Evolutionary conservation across 64 coral and sea anemone genomes (phyloP).

Genomic region (Pocillopora damicornis): DNA sequence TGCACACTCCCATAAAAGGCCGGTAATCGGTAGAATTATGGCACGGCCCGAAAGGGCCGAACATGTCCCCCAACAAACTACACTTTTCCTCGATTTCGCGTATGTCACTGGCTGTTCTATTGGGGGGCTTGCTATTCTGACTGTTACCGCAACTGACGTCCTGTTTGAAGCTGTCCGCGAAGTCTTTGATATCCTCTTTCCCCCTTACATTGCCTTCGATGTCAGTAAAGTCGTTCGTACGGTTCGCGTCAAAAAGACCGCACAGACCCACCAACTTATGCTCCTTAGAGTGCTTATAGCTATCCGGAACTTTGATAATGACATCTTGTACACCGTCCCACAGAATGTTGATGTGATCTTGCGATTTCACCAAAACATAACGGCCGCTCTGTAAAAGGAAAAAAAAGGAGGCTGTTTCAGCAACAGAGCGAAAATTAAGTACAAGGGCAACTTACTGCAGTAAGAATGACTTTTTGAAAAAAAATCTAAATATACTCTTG

Average conservation of each 20-base stretch:
- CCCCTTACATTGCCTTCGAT: slow-evolving; percentile 9
- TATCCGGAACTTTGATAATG: slow-evolving; percentile 63
- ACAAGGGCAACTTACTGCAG: too few species aligned
- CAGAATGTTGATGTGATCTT: slow-evolving; percentile 62
- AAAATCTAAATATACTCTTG: too few species aligned
- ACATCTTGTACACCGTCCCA: slow-evolving; percentile 74
- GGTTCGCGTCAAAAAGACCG: slow-evolving; percentile 79
- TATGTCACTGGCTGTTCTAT: background rate
- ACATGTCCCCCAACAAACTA: background rate
- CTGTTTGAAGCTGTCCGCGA: slow-evolving; percentile 50
- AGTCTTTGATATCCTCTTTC: slow-evolving; percentile 15
- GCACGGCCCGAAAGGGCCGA: slow-evolving; percentile 31
- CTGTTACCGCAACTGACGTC: slow-evolving; percentile 26
- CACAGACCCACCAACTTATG: slow-evolving; percentile 70
- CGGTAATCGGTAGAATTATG: background rate
- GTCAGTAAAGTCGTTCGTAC: slow-evolving; percentile 64
- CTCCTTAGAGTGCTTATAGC: slow-evolving; percentile 44
- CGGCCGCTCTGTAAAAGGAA: slow-evolving; percentile 62
- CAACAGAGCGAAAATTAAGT: background rate
- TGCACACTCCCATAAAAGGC: slow-evolving; percentile 70
- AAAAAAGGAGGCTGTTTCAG: background rate
- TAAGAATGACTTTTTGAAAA: too few species aligned
- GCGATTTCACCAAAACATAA: slow-evolving; percentile 67
- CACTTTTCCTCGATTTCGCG: slow-evolving; percentile 43
- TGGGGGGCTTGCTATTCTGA: background rate